Evolutionary conservation across 2,888 invertebrate genomes (phyloP).

Genomic region (Yponomeuta sedellus): DNA sequence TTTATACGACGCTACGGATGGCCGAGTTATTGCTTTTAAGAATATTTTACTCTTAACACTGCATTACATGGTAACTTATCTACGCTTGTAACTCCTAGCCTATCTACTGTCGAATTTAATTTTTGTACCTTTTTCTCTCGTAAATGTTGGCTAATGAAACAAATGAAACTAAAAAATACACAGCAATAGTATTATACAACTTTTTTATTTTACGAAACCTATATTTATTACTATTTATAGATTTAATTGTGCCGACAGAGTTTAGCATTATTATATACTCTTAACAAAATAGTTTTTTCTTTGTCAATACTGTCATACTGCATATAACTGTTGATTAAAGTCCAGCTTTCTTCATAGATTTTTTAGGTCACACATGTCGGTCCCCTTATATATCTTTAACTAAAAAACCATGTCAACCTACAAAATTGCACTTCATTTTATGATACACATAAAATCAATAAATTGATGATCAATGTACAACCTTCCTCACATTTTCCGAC

Average conservation of each 20-base stretch:
- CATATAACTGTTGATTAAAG: not conserved
- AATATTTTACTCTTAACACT: not conserved
- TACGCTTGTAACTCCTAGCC: not conserved
- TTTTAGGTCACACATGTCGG: not conserved
- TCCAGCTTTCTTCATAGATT: not conserved
- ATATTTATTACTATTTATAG: not conserved
- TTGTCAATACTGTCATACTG: not conserved
- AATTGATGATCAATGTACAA: not conserved
- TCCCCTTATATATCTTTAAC: no score
- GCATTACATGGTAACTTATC: not conserved
- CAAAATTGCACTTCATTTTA: not conserved
- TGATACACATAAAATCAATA: not conserved
- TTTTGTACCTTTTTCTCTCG: not conserved
- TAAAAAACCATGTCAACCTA: no score
- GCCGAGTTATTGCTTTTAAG: not conserved
- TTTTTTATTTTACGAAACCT: not conserved
- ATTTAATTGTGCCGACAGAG: not conserved
- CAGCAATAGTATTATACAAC: not conserved
- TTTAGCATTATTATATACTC: not conserved
- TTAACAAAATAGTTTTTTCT: not conserved
- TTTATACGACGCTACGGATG: not conserved
- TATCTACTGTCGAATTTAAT: not conserved
- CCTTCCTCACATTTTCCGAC: not conserved
- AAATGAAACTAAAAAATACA: slow-evolving; percentile 2
- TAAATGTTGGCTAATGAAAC: not conserved